Conservation (phyloP, 92 coral and sea anemone species). For the Blastomussa wellsi region DNA sequence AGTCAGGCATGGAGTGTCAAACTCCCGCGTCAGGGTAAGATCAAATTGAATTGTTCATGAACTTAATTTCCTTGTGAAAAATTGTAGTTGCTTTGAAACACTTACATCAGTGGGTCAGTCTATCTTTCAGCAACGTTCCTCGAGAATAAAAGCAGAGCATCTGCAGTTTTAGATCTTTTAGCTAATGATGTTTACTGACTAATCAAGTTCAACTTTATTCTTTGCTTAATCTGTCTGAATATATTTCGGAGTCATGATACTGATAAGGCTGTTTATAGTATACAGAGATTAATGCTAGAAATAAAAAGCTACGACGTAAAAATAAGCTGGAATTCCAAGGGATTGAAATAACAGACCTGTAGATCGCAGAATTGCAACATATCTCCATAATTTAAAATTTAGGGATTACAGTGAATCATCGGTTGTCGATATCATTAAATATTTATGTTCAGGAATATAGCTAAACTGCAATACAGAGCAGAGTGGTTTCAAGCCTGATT, state of each 20-base stretch:
- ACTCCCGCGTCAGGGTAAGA: slow-evolving; percentile 13
- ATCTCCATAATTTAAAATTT: background rate
- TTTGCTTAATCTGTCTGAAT: slow-evolving; percentile 5
- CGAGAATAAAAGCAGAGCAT: background rate
- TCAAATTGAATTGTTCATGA: background rate
- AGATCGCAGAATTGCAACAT: background rate
- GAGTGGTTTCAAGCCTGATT: slow-evolving; percentile 13
- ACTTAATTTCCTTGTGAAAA: background rate
- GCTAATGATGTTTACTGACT: too few species aligned
- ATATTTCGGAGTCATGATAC: background rate
- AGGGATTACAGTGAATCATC: too few species aligned
- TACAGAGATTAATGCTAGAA: background rate
- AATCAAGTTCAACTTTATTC: slow-evolving; percentile 18
- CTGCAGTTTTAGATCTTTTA: background rate
- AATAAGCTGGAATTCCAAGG: background rate
- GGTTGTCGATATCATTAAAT: too few species aligned
- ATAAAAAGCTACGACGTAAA: background rate
- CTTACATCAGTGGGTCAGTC: too few species aligned
- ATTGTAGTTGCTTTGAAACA: background rate
- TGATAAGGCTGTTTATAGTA: background rate
- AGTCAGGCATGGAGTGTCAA: slow-evolving; percentile 3
- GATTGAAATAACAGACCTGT: background rate
- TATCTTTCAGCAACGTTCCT: background rate
- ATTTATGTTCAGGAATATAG: too few species aligned
- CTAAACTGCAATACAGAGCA: background rate